phyloP scores from a whole-genome alignment of 2,888 invertebrate species.

The Conus canariensis region DNA sequence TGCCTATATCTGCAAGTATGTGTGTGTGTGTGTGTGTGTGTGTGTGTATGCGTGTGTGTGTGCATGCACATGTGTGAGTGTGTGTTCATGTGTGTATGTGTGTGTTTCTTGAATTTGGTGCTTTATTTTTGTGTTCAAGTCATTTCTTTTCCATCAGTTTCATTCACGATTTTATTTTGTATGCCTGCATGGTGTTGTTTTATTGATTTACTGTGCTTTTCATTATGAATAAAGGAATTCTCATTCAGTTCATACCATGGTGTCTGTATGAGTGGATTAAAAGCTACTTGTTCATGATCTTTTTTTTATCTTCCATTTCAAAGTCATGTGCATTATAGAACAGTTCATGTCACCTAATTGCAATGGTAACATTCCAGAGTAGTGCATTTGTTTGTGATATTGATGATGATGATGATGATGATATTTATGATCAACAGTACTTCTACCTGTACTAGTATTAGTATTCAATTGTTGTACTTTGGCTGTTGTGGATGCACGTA shows the following conservation, averaged over 20 bases:
- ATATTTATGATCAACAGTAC: background rate
- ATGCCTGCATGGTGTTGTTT: background rate
- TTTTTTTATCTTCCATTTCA: too few species aligned
- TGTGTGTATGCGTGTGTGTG: background rate
- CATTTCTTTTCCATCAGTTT: background rate
- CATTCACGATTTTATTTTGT: background rate
- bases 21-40: background rate
- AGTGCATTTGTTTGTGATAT: background rate
- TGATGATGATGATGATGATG: background rate
- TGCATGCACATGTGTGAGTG: background rate
- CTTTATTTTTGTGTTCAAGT: background rate
- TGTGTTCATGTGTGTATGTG: slow-evolving; percentile 8
- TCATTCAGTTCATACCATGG: background rate
- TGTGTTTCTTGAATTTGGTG: background rate
- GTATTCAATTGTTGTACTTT: too few species aligned
- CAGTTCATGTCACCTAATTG: background rate
- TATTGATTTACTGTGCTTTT: background rate
- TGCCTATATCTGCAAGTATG: background rate
- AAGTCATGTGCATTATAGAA: too few species aligned
- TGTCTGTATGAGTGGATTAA: background rate
- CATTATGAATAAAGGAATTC: background rate
- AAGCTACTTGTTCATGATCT: background rate
- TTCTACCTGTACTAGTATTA: too few species aligned
- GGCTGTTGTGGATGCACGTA: too few species aligned
- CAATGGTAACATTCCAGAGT: background rate